Conservation (phyloP, 2,113 vertebrate species). For the Oceanites oceanicus region DNA sequence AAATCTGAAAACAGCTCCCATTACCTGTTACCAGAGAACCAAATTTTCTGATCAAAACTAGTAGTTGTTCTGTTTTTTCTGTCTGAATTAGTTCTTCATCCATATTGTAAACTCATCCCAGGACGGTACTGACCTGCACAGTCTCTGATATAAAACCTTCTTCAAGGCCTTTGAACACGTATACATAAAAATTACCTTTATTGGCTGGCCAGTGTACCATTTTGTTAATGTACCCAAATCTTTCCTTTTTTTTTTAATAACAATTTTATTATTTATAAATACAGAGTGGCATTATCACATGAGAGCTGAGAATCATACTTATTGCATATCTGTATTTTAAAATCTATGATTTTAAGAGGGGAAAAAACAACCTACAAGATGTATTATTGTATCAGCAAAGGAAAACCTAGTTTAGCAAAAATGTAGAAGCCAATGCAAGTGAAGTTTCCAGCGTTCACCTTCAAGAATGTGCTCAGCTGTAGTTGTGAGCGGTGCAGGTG, state of each 20-base stretch:
- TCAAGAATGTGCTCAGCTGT: not conserved
- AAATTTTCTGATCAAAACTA: not conserved
- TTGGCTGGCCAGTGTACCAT: not conserved
- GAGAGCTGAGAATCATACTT: not conserved
- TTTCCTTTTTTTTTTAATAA: not conserved
- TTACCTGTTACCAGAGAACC: not conserved
- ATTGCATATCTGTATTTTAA: not conserved
- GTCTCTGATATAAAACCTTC: not conserved
- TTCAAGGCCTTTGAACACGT: not conserved
- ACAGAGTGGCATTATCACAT: not conserved
- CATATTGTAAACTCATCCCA: not conserved
- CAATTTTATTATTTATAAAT: not conserved
- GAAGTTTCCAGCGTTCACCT: not conserved
- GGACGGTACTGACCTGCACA: not conserved
- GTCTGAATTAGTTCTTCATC: not conserved
- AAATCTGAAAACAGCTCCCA: not conserved
- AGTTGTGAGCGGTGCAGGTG: not conserved
- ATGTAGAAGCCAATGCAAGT: not conserved
- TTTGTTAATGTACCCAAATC: not conserved
- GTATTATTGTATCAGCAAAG: not conserved
- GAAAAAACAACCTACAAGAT: not conserved
- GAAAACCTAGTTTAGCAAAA: not conserved
- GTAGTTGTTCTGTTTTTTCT: not conserved
- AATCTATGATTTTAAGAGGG: not conserved
- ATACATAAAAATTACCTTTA: not conserved